Conservation (phyloP, 2,797 vertebrate genomes). For the Halcyon smyrnensis region DNA sequence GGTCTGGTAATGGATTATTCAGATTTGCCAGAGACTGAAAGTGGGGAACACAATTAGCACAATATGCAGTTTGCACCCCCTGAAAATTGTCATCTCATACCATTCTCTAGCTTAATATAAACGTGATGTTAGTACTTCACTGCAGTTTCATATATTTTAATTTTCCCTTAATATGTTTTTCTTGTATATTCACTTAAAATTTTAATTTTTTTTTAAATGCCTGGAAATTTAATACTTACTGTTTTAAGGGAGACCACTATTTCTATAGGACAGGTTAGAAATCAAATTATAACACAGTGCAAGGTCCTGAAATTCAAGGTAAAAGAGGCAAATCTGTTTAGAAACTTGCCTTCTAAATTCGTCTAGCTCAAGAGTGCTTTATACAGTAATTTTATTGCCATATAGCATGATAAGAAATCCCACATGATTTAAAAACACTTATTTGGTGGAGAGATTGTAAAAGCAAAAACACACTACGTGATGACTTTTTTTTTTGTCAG, state of each 20-base stretch:
- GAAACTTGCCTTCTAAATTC: not conserved
- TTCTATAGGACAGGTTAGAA: not conserved
- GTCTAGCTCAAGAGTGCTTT: not conserved
- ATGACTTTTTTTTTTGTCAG: slow-evolving; percentile 17
- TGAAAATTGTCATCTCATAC: slow-evolving; percentile 7
- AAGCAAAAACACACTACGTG: slow-evolving; percentile 21
- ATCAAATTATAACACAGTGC: not conserved
- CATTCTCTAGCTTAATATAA: slow-evolving; percentile 50
- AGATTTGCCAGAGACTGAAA: slow-evolving; percentile 43
- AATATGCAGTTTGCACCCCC: slow-evolving; percentile 28
- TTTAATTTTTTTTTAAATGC: not conserved
- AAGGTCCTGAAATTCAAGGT: slow-evolving; percentile 36
- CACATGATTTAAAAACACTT: slow-evolving; percentile 7
- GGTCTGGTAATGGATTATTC: slow-evolving; percentile 73
- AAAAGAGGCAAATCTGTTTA: slow-evolving; percentile 8
- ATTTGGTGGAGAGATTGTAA: slow-evolving; percentile 6
- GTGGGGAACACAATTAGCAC: slow-evolving; percentile 43
- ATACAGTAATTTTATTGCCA: not conserved
- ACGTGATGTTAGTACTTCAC: not conserved
- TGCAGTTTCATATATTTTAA: slow-evolving; percentile 65
- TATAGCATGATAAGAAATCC: not conserved
- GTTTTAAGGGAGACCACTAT: not conserved
- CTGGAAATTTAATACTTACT: slow-evolving; percentile 12
- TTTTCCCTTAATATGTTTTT: slow-evolving; percentile 61
- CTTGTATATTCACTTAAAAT: slow-evolving; percentile 35